A percentile compares a stretch with the other conserved stretches of the same genome.
Evolutionary conservation across 2,113 vertebrate genomes (phyloP).

Genomic region (Suncus etruscus): DNA sequence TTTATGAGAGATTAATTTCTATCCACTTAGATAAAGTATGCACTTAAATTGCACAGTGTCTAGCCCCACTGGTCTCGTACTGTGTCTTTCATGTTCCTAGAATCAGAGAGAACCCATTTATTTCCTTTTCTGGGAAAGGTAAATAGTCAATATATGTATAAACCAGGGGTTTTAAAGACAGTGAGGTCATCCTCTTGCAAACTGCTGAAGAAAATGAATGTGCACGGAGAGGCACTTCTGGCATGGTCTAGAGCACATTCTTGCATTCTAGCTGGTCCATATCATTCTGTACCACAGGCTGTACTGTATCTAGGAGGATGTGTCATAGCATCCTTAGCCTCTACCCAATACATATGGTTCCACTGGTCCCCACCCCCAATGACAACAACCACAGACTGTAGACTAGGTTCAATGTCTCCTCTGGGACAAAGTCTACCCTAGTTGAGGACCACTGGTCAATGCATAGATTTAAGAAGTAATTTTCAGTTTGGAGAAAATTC

Average conservation of each 20-base stretch:
- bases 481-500: slow-evolving; percentile 63
- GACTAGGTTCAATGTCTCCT: slow-evolving; percentile 23
- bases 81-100: slow-evolving; percentile 17
- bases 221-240: slow-evolving; percentile 1
- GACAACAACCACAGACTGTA: background rate
- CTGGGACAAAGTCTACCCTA: slow-evolving; percentile 10
- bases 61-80: background rate
- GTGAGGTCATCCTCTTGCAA: background rate
- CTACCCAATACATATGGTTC: background rate
- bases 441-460: slow-evolving; percentile 52
- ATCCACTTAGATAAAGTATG: slow-evolving; percentile 69
- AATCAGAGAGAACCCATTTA: slow-evolving; percentile 37
- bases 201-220: background rate
- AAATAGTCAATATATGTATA: slow-evolving; percentile 12
- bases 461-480: slow-evolving; percentile 70
- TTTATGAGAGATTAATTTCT: slow-evolving; percentile 70
- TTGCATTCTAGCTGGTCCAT: slow-evolving; percentile 24
- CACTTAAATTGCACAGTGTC: slow-evolving; percentile 45
- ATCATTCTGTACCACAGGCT: background rate
- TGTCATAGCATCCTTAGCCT: background rate
- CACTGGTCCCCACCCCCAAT: background rate
- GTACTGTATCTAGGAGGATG: background rate
- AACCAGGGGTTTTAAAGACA: background rate
- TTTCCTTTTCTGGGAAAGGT: background rate
- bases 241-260: slow-evolving; percentile 11